Evolutionary conservation across 30 jellyfish, hydroid and myxozoan species (phyloP), one percentile per base, ranked within the genome.

Genomic region (Chrysaora quinquecirrha): DNA sequence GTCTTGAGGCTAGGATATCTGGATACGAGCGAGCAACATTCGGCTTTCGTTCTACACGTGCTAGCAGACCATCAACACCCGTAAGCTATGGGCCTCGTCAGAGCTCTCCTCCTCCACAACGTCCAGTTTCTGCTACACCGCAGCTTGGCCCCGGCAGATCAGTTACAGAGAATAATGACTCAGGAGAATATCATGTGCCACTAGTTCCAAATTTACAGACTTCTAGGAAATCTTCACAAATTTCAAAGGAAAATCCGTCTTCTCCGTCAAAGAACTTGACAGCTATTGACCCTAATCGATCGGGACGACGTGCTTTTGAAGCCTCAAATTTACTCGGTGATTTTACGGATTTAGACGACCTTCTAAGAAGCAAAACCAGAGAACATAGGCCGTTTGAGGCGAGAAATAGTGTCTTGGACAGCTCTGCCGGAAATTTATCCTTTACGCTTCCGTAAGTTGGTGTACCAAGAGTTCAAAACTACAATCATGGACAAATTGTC

Each of bases 1-100:
- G 96, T 19, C 89, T 88, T 24, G 96, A 88, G 31, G 96, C 93
- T 7, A 88, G 88, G 79, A 66, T 88, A 21, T 88, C 96, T 24
- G 90, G 93, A 1, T 88, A 52, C 73, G 93, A 88, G 20, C 66
- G 96, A 30, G 82, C 96, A 3, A 50, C 96, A 10, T 61, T 66
- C 48, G 87, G 82, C 7, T 27, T 50, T 21, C 52, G 48, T 3
- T 70, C 78, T 30, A 4, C n/a, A 10, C 43, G 82, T 27, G 23
- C n/a, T 3, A 31, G 34, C 24, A 22, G 66, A 70, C 66, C 80
- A 50, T 24, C 63, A 19, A 22, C 88, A 1, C 81, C 82, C 1
- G 28, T 33, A 3, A 48, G 3, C 6, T 20, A 32, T 2, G 33
- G 32, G 22, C 22, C 34, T 7, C 9, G 49, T 22, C 71, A 21